Evolutionary conservation across 1,140 invertebrate genomes (phyloP).

Genomic region (Drosophila miranda): DNA sequence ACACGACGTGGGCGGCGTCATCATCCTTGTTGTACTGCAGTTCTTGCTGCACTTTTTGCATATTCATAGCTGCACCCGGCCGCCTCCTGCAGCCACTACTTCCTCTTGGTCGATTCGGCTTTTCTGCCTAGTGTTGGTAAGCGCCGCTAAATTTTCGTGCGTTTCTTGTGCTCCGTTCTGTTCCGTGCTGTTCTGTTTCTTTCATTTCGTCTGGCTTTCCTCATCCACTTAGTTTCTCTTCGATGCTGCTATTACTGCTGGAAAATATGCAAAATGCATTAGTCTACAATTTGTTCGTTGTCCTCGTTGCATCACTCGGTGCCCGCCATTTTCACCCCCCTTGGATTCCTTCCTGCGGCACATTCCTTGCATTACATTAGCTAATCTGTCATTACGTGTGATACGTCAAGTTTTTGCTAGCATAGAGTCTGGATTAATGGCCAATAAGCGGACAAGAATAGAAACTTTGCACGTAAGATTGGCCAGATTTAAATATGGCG

Average conservation of each 20-base stretch:
- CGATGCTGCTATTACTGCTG: neutral
- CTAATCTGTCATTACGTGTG: neutral
- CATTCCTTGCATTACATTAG: neutral
- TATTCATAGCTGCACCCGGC: slow-evolving; percentile 19
- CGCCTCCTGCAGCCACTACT: neutral
- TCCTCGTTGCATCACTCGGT: neutral
- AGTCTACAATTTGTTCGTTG: slow-evolving; percentile 55
- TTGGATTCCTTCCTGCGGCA: neutral
- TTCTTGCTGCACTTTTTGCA: slow-evolving; percentile 43
- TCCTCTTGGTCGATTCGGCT: slow-evolving; percentile 11
- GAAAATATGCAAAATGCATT: slow-evolving; percentile 74
- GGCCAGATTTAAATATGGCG: no score
- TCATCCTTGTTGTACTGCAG: slow-evolving; percentile 21
- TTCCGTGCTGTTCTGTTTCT: neutral
- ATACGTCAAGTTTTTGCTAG: neutral
- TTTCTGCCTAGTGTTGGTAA: slow-evolving; percentile 54
- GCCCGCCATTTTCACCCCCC: neutral
- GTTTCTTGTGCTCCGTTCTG: slow-evolving; percentile 8
- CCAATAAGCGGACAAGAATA: no score
- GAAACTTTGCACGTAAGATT: no score
- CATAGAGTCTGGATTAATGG: no score
- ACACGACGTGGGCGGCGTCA: slow-evolving; percentile 52
- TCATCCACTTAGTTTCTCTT: slow-evolving; percentile 7
- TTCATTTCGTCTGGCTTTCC: slow-evolving; percentile 16
- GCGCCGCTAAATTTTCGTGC: slow-evolving; percentile 53